Evolutionary conservation across 1,140 invertebrate genomes (phyloP), one percentile per base, ranked within the genome.

Genomic region (Mesaphorura yosii): DNA sequence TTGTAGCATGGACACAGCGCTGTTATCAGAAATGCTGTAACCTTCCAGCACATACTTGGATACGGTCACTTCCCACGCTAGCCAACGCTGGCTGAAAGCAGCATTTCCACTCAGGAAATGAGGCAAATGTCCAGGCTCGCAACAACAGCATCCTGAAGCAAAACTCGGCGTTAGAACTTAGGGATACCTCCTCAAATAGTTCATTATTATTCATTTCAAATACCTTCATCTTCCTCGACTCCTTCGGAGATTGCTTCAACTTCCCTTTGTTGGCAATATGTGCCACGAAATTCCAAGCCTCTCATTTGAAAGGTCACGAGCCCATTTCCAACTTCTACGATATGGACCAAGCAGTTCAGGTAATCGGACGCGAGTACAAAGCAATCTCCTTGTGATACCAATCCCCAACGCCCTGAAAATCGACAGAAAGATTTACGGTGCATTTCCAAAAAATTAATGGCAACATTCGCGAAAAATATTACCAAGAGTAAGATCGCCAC

Each of bases 161-260:
- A 54, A 45, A 49, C 40, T 26, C n/a, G n/a, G n/a, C 40, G n/a
- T 38, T 7, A 52, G 12, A 34, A 41, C n/a, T n/a, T n/a, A n/a
- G n/a, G n/a, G n/a, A n/a, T n/a, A n/a, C n/a, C n/a, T n/a, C n/a
- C n/a, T n/a, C n/a, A n/a, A n/a, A n/a, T n/a, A n/a, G n/a, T 27
- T 26, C 22, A 14, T 40, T n/a, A 59, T 29, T 28, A 54, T 25
- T 1, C 14, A 39, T 53, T 51, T 17, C 17, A 53, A 48, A 69
- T 65, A 84, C 86, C 86, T 64, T 86, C 83, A 70, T 95, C 91
- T 63, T 94, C 90, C 66, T 94, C 88, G 1, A 92, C 86, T 1
- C 88, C 91, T 73, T 98, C 93, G 1, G 89, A 93, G 31, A 99
- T 98, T 7, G 95, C 95, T 74, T 95, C 92, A 6, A 95, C 88